A percentile compares a stretch with the other conserved stretches of the same genome.
These are phyloP conservation scores for Oryzias celebensis DNA, from an alignment of 2,113 vertebrate species.

Conservation along the genomic window DNA sequence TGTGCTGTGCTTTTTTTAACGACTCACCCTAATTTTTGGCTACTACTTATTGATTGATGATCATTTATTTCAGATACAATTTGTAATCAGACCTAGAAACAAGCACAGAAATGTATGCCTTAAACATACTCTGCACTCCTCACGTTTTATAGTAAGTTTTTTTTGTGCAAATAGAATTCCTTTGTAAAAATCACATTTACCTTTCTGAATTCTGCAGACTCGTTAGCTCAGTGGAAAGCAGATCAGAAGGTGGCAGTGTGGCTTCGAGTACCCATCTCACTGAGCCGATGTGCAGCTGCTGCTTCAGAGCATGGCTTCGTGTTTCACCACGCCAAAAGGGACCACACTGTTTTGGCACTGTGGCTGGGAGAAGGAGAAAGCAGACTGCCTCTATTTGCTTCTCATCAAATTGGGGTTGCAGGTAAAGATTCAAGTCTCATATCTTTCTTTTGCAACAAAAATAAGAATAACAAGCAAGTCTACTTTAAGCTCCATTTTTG, in stretches of 20 bases:
- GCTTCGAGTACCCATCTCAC: conserved; percentile 85
- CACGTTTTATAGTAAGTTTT: not conserved
- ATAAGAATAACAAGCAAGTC: too few species aligned
- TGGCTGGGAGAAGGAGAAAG: conserved; percentile 85
- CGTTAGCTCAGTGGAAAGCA: conserved; percentile 79
- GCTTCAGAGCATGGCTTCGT: conserved; percentile 85
- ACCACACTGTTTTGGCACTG: conserved; percentile 78
- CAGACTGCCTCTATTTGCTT: conserved; percentile 85
- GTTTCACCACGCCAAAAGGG: conserved; percentile 84
- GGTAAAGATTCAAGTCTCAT: conserved; percentile 70
- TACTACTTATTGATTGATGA: too few species aligned
- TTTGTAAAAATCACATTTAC: not conserved
- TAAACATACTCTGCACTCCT: not conserved
- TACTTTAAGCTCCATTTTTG: too few species aligned
- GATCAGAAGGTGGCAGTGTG: conserved; percentile 83
- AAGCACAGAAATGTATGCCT: too few species aligned
- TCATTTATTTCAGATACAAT: too few species aligned
- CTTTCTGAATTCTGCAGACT: conserved; percentile 62
- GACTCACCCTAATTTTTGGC: too few species aligned
- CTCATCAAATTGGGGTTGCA: conserved; percentile 92
- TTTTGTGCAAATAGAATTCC: not conserved
- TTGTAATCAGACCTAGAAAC: too few species aligned
- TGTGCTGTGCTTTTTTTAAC: too few species aligned
- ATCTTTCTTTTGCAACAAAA: not conserved
- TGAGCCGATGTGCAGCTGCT: conserved; percentile 74